Evolutionary conservation across 64 coral and sea anemone species (phyloP).

Genomic region (Stichodactyla helianthus): DNA sequence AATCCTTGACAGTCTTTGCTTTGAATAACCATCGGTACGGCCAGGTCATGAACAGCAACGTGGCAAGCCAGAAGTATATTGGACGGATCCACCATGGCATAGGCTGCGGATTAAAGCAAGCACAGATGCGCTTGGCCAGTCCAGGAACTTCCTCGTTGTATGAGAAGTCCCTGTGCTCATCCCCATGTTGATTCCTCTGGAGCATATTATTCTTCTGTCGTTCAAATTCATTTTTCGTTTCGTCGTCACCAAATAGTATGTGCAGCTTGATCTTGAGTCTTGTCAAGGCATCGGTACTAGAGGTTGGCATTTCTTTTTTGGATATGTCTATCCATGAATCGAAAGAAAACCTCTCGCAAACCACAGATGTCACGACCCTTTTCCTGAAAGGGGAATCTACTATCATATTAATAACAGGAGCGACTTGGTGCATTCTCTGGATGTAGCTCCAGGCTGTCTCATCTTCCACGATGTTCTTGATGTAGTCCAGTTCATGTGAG

Average conservation of each 20-base stretch:
- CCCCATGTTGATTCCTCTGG: conserved; percentile 49
- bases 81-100: conserved; percentile 70
- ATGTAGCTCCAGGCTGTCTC: conserved; percentile 58
- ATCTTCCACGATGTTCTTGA: conserved; percentile 55
- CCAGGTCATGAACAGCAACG: conserved; percentile 63
- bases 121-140: conserved; percentile 65
- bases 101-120: conserved; percentile 43
- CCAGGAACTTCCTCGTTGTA: conserved; percentile 27
- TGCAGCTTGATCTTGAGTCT: conserved; percentile 52
- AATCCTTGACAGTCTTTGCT: conserved; percentile 67
- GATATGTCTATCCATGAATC: conserved; percentile 74
- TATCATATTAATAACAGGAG: too few relatives aligned
- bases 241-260: conserved; percentile 67
- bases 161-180: too few relatives aligned
- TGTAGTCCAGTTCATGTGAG: conserved; percentile 52
- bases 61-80: conserved; percentile 70
- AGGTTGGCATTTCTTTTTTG: conserved; percentile 70
- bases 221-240: conserved; percentile 54
- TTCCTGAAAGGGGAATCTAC: too few relatives aligned
- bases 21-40: conserved; percentile 83
- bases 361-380: too few relatives aligned
- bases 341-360: too few relatives aligned
- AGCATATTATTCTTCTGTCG: conserved; percentile 53
- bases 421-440: conserved; percentile 11
- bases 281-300: conserved; percentile 42